Evolutionary conservation across 30 jellyfish, hydroid and myxozoan species (phyloP).

Genomic region (Hydractinia echinata): DNA sequence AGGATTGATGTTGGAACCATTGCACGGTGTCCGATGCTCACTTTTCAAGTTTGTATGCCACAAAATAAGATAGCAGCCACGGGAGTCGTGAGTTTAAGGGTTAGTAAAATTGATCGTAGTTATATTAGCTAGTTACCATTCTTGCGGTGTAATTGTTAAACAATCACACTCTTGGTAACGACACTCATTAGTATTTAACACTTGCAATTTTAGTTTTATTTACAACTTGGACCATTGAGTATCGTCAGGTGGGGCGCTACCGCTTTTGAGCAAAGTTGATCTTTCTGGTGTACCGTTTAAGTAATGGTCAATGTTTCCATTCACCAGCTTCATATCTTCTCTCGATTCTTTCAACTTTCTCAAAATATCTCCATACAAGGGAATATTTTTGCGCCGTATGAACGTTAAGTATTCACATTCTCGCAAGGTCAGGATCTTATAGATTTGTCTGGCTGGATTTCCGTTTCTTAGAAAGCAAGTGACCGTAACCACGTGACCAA

Average conservation of each 20-base stretch:
- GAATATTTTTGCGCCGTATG: constrained; percentile 28
- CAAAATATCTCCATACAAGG: constrained; percentile 10
- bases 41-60: too few species aligned
- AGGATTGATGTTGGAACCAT: too few species aligned
- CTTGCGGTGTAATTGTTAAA: too few species aligned
- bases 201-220: not conserved
- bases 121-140: too few species aligned
- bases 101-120: too few species aligned
- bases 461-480: constrained; percentile 11
- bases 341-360: constrained; percentile 5
- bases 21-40: too few species aligned
- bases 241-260: constrained; percentile 1
- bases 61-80: too few species aligned
- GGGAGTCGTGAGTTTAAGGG: too few species aligned
- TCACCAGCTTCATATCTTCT: not conserved
- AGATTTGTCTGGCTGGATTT: constrained; percentile 10
- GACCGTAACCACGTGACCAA: constrained; percentile 22
- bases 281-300: not conserved
- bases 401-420: constrained; percentile 27
- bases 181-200: too few species aligned
- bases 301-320: not conserved
- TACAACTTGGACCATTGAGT: constrained; percentile 10
- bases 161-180: too few species aligned
- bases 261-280: not conserved
- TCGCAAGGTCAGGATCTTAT: not conserved